phyloP scores from a whole-genome alignment of 2,888 invertebrate genomes.

The Epicampocera succincta region DNA sequence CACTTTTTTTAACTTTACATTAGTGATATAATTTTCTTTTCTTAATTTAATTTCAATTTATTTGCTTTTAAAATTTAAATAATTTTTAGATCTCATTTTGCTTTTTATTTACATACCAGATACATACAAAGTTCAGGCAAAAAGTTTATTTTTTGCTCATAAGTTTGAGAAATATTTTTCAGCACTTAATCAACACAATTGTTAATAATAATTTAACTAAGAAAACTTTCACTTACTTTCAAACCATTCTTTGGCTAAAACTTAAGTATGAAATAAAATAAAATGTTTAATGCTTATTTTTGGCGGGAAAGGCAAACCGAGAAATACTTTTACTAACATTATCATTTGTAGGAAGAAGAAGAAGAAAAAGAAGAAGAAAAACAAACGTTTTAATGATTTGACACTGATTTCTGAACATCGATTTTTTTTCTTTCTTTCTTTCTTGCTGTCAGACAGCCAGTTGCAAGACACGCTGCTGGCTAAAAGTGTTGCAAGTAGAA shows the following conservation, averaged over 20 bases:
- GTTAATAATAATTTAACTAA: background rate
- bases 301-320: conserved; percentile 2
- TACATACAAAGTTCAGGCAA: too few species aligned
- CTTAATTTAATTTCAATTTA: too few species aligned
- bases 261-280: background rate
- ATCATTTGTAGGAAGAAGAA: background rate
- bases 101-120: too few species aligned
- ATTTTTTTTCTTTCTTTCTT: background rate
- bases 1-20: too few species aligned
- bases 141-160: too few species aligned
- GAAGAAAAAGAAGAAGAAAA: too few species aligned
- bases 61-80: too few species aligned
- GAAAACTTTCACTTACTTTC: conserved; percentile 13
- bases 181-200: background rate
- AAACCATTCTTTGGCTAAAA: background rate
- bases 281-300: background rate
- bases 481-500: conserved; percentile 19
- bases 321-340: background rate
- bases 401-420: conserved; percentile 50
- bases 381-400: conserved; percentile 49
- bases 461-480: conserved; percentile 16
- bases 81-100: too few species aligned
- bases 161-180: background rate
- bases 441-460: background rate
- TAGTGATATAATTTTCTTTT: too few species aligned